Percentiles rank a stretch among this genome's conserved stretches.
These are phyloP conservation scores for Rhombomys opimus DNA, from an alignment of 2,113 vertebrate genomes.

Conservation along the genomic window DNA sequence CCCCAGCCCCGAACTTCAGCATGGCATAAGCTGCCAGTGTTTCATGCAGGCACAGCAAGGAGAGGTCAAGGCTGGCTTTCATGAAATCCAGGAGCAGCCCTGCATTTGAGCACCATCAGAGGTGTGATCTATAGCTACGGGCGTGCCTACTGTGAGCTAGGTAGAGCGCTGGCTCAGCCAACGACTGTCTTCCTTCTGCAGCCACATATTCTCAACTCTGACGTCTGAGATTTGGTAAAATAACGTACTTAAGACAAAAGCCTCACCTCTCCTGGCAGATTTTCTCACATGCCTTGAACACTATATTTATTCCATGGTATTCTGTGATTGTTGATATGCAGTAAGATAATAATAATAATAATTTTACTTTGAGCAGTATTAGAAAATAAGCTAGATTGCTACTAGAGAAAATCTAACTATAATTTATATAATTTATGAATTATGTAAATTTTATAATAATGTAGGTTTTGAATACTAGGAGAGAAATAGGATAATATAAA, in stretches of 20 bases:
- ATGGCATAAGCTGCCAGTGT: neutral
- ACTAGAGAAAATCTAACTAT: neutral
- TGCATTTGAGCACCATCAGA: neutral
- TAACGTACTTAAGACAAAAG: neutral
- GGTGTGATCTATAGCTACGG: neutral
- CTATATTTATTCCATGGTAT: neutral
- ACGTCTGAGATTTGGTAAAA: neutral
- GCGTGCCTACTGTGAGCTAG: neutral
- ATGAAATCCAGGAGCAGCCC: neutral
- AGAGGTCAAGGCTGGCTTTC: neutral
- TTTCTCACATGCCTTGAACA: neutral
- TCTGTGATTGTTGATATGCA: neutral
- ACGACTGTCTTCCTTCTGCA: neutral
- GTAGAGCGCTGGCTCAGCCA: neutral
- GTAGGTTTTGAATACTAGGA: neutral
- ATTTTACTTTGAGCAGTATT: constrained; percentile 9
- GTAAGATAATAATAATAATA: neutral
- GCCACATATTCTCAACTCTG: neutral
- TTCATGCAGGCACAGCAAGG: neutral
- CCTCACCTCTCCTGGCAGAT: neutral
- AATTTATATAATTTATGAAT: neutral
- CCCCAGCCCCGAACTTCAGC: constrained; percentile 44
- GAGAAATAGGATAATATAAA: constrained; percentile 31
- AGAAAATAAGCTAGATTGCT: constrained; percentile 29
- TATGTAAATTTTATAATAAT: constrained; percentile 12